Evolutionary conservation across 2,113 vertebrate species (phyloP), one percentile per base, ranked within the genome.

Genomic region (Neotoma lepida): DNA sequence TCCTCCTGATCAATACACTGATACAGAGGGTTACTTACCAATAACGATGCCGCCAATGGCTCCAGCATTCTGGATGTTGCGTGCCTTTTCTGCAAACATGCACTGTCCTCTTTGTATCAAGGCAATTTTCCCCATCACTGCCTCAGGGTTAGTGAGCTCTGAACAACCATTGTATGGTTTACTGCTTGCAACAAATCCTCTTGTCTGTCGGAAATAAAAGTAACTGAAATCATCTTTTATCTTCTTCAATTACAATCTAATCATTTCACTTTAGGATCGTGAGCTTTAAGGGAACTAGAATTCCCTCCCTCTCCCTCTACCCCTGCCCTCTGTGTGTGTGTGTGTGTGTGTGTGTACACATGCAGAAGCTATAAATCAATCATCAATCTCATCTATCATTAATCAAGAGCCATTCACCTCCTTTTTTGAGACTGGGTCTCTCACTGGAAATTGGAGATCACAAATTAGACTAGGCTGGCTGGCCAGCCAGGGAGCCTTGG

Each of bases 61-160:
- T 15, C 99, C 99, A 35, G 99, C 99, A 95, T 99, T 99, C 97
- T 99, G 99, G 97, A 99, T 98, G 97, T 99, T 99, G 15, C 99
- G 98, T 28, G 99, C 99, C 97, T 99, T 99, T 97, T 99, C 99
- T 39, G 99, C 99, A 97, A 99, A 99, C 99, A 99, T 99, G 94
- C 99, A 99, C 98, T 99, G 99, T 70, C 99, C 99, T 96, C 99
- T 98, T 90, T 99, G 99, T 95, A 99, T 99, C 96, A 99, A 94
- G 77, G 99, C 99, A 85, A 99, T 99, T 97, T 99, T 99, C 41
- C 99, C 99, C 97, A 98, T 98, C 90, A 99, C 98, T 28, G 98
- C 98, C 94, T 99, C 99, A 0, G 98, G 98, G 86, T 99, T 99
- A 86, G 98, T 99, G 96, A 99, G 98, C 97, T 99, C 99, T 22